phyloP scores from a whole-genome alignment of 2,888 invertebrate species.

The Rotaria magnacalcarata region DNA sequence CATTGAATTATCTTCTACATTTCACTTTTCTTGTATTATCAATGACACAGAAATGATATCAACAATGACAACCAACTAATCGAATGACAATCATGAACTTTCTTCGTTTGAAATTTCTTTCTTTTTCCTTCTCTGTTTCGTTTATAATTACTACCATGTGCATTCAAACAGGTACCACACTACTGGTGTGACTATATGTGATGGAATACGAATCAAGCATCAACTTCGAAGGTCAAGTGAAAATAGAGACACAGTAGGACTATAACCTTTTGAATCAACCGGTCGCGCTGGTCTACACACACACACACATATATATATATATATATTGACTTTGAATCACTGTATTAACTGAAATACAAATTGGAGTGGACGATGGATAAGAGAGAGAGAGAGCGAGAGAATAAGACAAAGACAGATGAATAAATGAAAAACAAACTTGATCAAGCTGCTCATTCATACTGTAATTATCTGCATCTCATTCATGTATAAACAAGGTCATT shows the following conservation, averaged over 20 bases:
- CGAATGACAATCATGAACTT: neutral
- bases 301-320: neutral
- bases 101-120: neutral
- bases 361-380: constrained; percentile 14
- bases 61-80: neutral
- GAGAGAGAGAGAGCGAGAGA: too few species aligned
- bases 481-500: neutral
- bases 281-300: neutral
- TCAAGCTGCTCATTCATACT: neutral
- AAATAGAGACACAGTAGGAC: neutral
- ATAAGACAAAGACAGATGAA: neutral
- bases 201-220: neutral
- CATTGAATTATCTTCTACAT: too few species aligned
- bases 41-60: too few species aligned
- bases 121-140: too few species aligned
- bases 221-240: neutral
- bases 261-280: neutral
- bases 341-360: neutral
- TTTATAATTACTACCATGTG: neutral
- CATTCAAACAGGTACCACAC: neutral
- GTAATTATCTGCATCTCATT: neutral
- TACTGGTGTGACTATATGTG: too few species aligned
- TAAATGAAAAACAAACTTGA: neutral
- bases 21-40: too few species aligned
- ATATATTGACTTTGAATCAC: constrained; percentile 9